Percentiles rank a stretch among this genome's conserved stretches.
These are phyloP conservation scores for Hemistola chrysoprasaria DNA, from an alignment of 2,888 invertebrate species.

Conservation along the genomic window DNA sequence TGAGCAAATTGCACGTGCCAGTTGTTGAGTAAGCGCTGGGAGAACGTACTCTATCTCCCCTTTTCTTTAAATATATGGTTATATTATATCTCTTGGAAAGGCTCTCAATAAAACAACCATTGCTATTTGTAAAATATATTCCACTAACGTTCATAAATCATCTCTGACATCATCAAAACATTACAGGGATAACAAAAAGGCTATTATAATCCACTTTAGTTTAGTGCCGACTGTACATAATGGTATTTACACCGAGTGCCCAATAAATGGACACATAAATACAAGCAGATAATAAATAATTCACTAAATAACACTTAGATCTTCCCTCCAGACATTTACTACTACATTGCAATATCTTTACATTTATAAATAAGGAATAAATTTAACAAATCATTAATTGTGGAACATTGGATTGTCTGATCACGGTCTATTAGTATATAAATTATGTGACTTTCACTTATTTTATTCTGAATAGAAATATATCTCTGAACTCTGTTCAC, in stretches of 20 bases:
- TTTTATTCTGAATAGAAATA: too few species aligned
- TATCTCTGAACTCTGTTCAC: slow-evolving; percentile 20
- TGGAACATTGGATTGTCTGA: too few species aligned
- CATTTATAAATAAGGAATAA: slow-evolving; percentile 13
- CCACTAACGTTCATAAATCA: slow-evolving; percentile 63
- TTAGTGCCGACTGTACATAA: slow-evolving; percentile 35
- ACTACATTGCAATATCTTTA: too few species aligned
- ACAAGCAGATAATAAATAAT: slow-evolving; percentile 31
- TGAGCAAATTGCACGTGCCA: too few species aligned
- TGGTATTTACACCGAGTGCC: slow-evolving; percentile 36
- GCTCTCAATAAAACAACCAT: slow-evolving; percentile 40
- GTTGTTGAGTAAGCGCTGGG: too few species aligned
- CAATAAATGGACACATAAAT: slow-evolving; percentile 22
- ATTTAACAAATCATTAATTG: too few species aligned
- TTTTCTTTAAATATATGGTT: too few species aligned
- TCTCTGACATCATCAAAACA: slow-evolving; percentile 55
- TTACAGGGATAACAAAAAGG: slow-evolving; percentile 34
- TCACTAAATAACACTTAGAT: slow-evolving; percentile 36
- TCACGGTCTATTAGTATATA: too few species aligned
- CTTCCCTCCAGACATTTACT: slow-evolving; percentile 44
- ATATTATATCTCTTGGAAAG: not conserved
- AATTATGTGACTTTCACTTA: too few species aligned
- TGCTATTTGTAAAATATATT: slow-evolving; percentile 72
- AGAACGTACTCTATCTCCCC: too few species aligned
- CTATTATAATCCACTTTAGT: slow-evolving; percentile 37